Evolutionary conservation across 1,140 invertebrate genomes (phyloP).

Genomic region (Lepidurus couesii): DNA sequence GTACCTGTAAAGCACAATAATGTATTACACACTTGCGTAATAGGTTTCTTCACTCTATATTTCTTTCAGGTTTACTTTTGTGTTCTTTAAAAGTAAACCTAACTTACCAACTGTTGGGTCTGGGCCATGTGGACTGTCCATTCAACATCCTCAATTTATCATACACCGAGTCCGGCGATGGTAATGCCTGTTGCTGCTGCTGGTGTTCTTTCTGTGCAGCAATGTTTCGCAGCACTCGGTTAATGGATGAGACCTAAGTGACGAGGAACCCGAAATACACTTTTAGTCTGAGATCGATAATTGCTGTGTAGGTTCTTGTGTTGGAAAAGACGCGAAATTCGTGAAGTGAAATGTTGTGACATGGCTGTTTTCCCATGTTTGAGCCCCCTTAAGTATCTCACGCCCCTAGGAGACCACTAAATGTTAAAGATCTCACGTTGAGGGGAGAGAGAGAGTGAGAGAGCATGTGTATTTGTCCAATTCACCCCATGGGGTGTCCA

Average conservation of each 20-base stretch:
- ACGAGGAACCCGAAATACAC: not conserved
- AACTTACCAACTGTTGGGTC: conserved; percentile 53
- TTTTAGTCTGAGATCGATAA: not conserved
- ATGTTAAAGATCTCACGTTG: not conserved
- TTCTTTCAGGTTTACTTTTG: not conserved
- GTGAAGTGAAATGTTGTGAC: not conserved
- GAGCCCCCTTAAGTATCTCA: not conserved
- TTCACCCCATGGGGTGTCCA: not conserved
- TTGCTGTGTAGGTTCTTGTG: too few species aligned
- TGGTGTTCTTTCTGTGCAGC: conserved; percentile 75
- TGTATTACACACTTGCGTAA: not conserved
- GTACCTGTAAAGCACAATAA: conserved; percentile 19
- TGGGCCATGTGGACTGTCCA: conserved; percentile 60
- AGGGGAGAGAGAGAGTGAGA: not conserved
- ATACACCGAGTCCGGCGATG: conserved; percentile 62
- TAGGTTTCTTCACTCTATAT: not conserved
- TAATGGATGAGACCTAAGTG: conserved; percentile 91
- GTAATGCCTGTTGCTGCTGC: conserved; percentile 36
- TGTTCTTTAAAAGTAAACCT: not conserved
- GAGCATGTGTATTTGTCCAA: not conserved
- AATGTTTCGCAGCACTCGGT: conserved; percentile 90
- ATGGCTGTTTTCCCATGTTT: not conserved
- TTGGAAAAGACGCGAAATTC: too few species aligned
- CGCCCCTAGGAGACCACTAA: conserved; percentile 20
- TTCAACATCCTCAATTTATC: conserved; percentile 79